These are phyloP conservation scores for Alfaro cultratus DNA, from an alignment of 2,797 vertebrate species.

Conservation along the genomic window DNA sequence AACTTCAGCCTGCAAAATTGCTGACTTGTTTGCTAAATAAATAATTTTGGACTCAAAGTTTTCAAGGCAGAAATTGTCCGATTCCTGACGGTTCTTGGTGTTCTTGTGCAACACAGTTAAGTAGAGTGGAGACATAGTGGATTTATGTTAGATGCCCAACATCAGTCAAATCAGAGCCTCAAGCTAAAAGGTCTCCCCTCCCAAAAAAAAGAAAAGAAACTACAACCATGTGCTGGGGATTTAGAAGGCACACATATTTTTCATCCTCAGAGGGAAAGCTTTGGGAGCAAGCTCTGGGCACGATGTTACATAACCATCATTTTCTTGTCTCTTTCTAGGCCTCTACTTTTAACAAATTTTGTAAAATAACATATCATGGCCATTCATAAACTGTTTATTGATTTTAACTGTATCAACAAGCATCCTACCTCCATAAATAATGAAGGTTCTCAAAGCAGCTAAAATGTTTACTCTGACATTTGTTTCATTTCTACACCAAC, in stretches of 20 bases:
- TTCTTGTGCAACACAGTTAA: constrained; percentile 60
- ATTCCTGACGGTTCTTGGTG: constrained; percentile 34
- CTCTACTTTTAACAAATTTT: constrained; percentile 38
- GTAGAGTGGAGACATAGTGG: constrained; percentile 48
- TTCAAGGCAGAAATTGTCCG: constrained; percentile 4
- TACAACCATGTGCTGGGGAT: constrained; percentile 76
- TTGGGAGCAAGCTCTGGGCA: constrained; percentile 44
- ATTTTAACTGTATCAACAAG: neutral
- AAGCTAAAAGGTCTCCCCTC: constrained; percentile 53
- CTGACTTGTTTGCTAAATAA: constrained; percentile 13
- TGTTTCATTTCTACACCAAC: neutral
- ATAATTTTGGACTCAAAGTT: constrained; percentile 13
- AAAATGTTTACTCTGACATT: neutral
- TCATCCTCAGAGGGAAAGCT: constrained; percentile 54
- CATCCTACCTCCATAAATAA: neutral
- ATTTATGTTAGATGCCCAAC: constrained; percentile 49
- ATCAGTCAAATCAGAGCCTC: constrained; percentile 57
- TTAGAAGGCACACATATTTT: constrained; percentile 65
- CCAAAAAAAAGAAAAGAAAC: constrained; percentile 40
- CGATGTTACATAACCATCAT: constrained; percentile 67
- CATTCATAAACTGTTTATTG: neutral
- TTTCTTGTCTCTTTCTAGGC: constrained; percentile 22
- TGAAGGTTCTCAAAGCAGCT: neutral
- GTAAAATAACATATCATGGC: constrained; percentile 53
- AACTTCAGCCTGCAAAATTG: constrained; percentile 5